Evolutionary conservation across 2,797 vertebrate species (phyloP), one percentile per base, ranked within the genome.

Genomic region (Vespertilio murinus): DNA sequence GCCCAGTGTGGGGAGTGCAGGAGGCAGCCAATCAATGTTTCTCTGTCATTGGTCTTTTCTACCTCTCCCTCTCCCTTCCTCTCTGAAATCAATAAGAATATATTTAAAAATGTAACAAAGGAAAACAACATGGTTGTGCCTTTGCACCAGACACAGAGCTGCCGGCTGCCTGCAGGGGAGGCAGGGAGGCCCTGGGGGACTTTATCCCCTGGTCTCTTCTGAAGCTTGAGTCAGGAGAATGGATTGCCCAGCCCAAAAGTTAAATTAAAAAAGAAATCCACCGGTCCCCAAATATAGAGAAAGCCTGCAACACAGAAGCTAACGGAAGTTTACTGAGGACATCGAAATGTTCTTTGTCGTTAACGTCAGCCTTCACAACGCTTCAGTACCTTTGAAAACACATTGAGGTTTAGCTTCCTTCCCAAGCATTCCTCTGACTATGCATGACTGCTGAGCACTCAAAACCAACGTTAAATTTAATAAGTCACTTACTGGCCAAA

Each of bases 81-180:
- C 56, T 59, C 56, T 59, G 56, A 59, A 59, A 59, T 59, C 56
- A 13, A 59, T 59, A 28, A 59, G 12, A 28, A 28, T 28, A 59
- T 59, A 28, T 28, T 59, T 28, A 59, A 59, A 59, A 28, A 13
- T 6, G 28, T 17, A 1, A 6, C 45, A 8, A 30, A 7, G 17
- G 2, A 25, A 17, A 28, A 42, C 79, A 17, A 40, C 0, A 1
- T 5, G 6, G 40, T 10, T 40, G 69, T 42, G 69, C 6, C 1
- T 40, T 6, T 47, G 54, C 40, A 0, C 0, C 23, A n/a, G 61
- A 33, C 30, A 33, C 7, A 5, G 18, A 0, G 1, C 47, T 18
- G 20, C 28, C 1, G 4, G 65, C 64, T 16, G 25, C 64, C 40
- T 30, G 25, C 2, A 6, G 1, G 61, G 35, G 23, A 61, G 18